These are phyloP conservation scores for Staurois parvus DNA, from an alignment of 2,797 vertebrate genomes.

Conservation along the genomic window DNA sequence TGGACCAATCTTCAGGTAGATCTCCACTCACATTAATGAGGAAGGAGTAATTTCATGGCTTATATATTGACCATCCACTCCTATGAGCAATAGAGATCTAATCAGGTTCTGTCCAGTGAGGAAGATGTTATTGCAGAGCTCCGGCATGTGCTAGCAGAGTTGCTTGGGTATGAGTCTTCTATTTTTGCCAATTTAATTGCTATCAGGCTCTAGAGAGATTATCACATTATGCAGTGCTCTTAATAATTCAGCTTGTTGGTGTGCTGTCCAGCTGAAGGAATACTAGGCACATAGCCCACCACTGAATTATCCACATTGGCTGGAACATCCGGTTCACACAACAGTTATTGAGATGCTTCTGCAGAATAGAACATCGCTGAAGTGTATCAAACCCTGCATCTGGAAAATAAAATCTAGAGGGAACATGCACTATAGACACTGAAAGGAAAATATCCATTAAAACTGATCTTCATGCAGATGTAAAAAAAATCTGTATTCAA, in stretches of 20 bases:
- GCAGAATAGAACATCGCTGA: neutral
- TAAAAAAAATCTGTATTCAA: no score
- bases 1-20: constrained; percentile 33
- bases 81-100: neutral
- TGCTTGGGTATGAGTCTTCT: neutral
- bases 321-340: neutral
- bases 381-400: neutral
- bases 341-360: constrained; percentile 7
- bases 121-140: neutral
- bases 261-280: constrained; percentile 8
- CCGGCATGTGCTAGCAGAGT: neutral
- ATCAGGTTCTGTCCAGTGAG: neutral
- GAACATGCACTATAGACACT: neutral
- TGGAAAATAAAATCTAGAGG: constrained; percentile 12
- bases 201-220: constrained; percentile 9
- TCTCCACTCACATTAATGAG: constrained; percentile 31
- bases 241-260: constrained; percentile 26
- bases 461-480: no score
- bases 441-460: no score
- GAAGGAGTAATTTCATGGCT: neutral
- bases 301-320: constrained; percentile 16
- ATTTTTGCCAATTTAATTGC: constrained; percentile 42
- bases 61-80: neutral
- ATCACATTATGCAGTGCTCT: constrained; percentile 24
- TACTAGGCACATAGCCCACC: constrained; percentile 5